phyloP scores from a whole-genome alignment of 2,113 vertebrate species.

The Ursus arctos region DNA sequence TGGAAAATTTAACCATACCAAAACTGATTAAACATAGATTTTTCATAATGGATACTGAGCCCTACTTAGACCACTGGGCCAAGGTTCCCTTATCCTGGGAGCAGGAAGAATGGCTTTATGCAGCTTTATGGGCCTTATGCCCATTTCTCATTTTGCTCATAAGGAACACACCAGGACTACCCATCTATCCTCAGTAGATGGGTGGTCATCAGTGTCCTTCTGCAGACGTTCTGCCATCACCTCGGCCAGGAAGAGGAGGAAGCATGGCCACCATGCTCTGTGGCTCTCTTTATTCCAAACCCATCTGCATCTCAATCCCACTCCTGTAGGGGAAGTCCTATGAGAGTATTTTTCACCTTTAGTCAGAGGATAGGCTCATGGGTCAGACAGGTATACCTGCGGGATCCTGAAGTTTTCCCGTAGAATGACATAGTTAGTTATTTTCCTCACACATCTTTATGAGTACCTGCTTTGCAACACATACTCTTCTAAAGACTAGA shows the following conservation, averaged over 20 bases:
- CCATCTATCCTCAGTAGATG: neutral
- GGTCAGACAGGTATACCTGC: fast-evolving
- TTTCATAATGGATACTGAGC: neutral
- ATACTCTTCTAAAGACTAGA: fast-evolving
- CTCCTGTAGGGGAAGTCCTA: neutral
- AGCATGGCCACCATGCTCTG: fast-evolving
- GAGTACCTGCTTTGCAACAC: neutral
- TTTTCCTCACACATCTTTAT: fast-evolving
- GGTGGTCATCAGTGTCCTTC: too few relatives aligned
- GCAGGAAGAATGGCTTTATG: neutral
- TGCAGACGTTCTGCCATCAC: neutral
- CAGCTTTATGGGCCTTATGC: neutral
- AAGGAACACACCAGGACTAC: too few relatives aligned
- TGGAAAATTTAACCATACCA: neutral
- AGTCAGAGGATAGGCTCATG: neutral
- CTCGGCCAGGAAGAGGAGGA: neutral
- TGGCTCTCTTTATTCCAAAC: too few relatives aligned
- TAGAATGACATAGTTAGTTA: fast-evolving
- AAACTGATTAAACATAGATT: neutral
- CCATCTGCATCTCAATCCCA: neutral
- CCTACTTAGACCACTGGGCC: fast-evolving
- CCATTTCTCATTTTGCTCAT: neutral
- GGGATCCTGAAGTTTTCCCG: neutral
- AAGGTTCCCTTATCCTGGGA: fast-evolving
- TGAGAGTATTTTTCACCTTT: neutral